Evolutionary conservation across 2,797 vertebrate genomes (phyloP).

Genomic region (Gastrophryne carolinensis): DNA sequence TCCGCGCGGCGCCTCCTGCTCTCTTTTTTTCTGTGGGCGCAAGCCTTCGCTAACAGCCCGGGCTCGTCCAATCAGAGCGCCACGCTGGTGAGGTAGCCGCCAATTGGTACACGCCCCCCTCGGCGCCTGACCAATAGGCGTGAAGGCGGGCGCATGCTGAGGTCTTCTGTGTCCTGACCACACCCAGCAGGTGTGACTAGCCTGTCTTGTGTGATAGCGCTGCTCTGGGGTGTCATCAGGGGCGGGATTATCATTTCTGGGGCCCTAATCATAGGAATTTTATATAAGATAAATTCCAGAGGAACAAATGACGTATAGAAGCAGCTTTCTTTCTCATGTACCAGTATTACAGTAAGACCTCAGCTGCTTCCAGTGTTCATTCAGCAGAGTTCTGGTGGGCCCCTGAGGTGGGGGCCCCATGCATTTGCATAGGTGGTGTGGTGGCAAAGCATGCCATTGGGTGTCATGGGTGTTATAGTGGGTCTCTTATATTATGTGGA

Average conservation of each 20-base stretch:
- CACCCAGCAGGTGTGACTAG: neutral
- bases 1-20: neutral
- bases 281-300: too few species aligned
- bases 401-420: too few species aligned
- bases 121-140: neutral
- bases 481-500: too few species aligned
- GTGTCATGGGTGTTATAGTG: too few species aligned
- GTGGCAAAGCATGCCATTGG: too few species aligned
- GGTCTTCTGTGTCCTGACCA: neutral
- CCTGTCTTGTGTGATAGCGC: neutral
- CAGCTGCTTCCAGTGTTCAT: too few species aligned
- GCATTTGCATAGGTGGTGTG: too few species aligned
- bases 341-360: too few species aligned
- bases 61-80: slow-evolving; percentile 9
- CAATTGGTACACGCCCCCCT: neutral
- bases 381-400: too few species aligned
- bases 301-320: too few species aligned
- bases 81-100: neutral
- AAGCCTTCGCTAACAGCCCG: neutral
- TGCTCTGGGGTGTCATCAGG: neutral
- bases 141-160: neutral
- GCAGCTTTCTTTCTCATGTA: too few species aligned
- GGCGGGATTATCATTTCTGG: neutral
- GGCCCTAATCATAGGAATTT: too few species aligned
- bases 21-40: neutral